Evolutionary conservation across 64 coral and sea anemone genomes (phyloP), one percentile per base, ranked within the genome.

Genomic region (Pocillopora verrucosa): DNA sequence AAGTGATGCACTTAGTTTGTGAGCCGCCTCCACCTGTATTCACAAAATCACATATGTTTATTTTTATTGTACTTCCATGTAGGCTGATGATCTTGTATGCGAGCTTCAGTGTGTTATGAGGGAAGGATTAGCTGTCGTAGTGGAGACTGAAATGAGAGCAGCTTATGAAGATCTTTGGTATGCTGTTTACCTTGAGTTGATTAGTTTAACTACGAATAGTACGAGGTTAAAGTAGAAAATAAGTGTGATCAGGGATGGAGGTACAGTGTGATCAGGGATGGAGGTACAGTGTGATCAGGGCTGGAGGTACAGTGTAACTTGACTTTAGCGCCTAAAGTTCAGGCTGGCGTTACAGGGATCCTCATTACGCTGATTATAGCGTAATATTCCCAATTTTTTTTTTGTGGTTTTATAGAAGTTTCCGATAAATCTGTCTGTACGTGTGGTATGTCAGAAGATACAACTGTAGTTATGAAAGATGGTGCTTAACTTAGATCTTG

Each of bases 61-160:
- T 9, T 11, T 59, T 19, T 41, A 0, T 60, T 69, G 17, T 11
- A 5, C 75, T n/a, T 1, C 12, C 26, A 30, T 24, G 0, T 64
- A 99, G 97, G 97, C 97, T 88, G 97, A 99, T 93, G 97, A 99
- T 35, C 92, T 99, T n/a, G 56, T 95, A 68, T 99, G 97, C 69
- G 97, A 99, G 56, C 82, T 99, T 17, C 93, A 99, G 62, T 93
- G 91, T 75, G 90, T 99, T 13, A 93, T 99, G 91, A 93, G 97
- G 34, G 97, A 99, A 73, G 97, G 97, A 10, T 59, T 99, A 34
- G 90, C 97, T 38, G 94, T 93, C 37, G 67, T 89, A 12, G 93
- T 99, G 76, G 97, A 99, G 81, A 93, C 88, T 34, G 97, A 99
- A 78, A 99, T 99, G 97, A 94, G 94, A 76, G 78, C 83, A 22